Evolutionary conservation across 2,113 vertebrate genomes (phyloP), one percentile per base, ranked within the genome.

Genomic region (Brachirus orientalis): DNA sequence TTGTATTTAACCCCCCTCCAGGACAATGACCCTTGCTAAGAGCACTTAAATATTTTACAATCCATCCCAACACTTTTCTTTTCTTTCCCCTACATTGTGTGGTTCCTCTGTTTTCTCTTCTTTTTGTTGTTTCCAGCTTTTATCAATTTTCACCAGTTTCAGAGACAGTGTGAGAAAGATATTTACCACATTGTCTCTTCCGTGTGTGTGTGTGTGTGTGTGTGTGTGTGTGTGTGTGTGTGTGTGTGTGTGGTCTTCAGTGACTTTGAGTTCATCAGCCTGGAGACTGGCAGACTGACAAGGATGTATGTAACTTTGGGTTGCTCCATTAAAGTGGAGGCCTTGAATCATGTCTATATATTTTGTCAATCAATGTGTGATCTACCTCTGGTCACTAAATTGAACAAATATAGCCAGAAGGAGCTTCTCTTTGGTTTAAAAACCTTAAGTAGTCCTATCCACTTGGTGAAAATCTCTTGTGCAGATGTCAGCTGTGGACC

Each of bases 81-180:
- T n/a, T n/a, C n/a, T n/a, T n/a, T n/a, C n/a, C n/a, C n/a, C n/a
- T n/a, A n/a, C n/a, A n/a, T n/a, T n/a, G n/a, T n/a, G n/a, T n/a
- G n/a, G n/a, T n/a, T n/a, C n/a, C n/a, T n/a, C 13, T 37, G 6
- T 68, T 54, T 37, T 45, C 58, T 40, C 65, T 12, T 5, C n/a
- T 46, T 8, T 9, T 54, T 0, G 0, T 13, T 62, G 38, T 62
- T 60, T 62, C 45, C 8, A 17, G 12, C 56, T 50, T 58, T 68
- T 53, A 63, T 54, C 47, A 46, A n/a, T n/a, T n/a, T n/a, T n/a
- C n/a, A n/a, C n/a, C n/a, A n/a, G n/a, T n/a, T n/a, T n/a, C n/a
- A n/a, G n/a, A n/a, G n/a, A n/a, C 36, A 62, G 46, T 38, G 20
- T 36, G 64, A 73, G 36, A 47, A 19, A 53, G 5, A 13, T 54